Evolutionary conservation across 1,140 invertebrate species (phyloP).

Genomic region (Drosophila baimaii): DNA sequence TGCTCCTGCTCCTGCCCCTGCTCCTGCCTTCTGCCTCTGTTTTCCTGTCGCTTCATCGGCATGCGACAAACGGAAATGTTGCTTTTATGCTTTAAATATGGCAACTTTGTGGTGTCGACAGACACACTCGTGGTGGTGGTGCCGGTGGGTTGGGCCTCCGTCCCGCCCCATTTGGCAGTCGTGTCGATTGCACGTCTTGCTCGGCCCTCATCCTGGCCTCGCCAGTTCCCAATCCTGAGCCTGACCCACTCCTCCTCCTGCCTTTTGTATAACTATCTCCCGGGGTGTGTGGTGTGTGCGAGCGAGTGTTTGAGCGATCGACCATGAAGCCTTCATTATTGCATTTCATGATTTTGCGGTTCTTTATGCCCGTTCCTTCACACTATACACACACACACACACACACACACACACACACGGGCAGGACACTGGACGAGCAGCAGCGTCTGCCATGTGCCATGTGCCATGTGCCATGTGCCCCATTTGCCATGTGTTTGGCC

Average conservation of each 20-base stretch:
- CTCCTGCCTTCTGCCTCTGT: constrained; percentile 27
- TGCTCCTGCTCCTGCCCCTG: not conserved
- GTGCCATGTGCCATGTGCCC: constrained; percentile 38
- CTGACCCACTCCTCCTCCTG: constrained; percentile 12
- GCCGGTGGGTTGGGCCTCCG: not conserved
- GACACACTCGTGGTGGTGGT: constrained; percentile 18
- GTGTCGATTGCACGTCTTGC: constrained; percentile 74
- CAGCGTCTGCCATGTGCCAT: constrained; percentile 41
- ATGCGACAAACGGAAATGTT: constrained; percentile 83
- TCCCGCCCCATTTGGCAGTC: constrained; percentile 30
- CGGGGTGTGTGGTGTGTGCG: constrained; percentile 20
- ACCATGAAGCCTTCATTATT: constrained; percentile 83
- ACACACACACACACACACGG: too few relatives aligned
- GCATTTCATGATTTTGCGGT: constrained; percentile 83
- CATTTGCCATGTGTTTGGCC: constrained; percentile 73
- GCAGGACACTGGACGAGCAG: constrained; percentile 23
- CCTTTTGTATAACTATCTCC: constrained; percentile 28
- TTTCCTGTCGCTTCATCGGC: constrained; percentile 61
- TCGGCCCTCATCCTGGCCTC: constrained; percentile 17
- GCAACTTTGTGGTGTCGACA: constrained; percentile 78
- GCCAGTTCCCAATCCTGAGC: constrained; percentile 6
- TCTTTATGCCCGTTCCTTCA: constrained; percentile 75
- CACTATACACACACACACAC: too few relatives aligned
- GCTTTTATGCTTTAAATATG: constrained; percentile 83
- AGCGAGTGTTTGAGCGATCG: constrained; percentile 74